phyloP scores from a whole-genome alignment of 2,113 vertebrate species.

The Narcine bancroftii region DNA sequence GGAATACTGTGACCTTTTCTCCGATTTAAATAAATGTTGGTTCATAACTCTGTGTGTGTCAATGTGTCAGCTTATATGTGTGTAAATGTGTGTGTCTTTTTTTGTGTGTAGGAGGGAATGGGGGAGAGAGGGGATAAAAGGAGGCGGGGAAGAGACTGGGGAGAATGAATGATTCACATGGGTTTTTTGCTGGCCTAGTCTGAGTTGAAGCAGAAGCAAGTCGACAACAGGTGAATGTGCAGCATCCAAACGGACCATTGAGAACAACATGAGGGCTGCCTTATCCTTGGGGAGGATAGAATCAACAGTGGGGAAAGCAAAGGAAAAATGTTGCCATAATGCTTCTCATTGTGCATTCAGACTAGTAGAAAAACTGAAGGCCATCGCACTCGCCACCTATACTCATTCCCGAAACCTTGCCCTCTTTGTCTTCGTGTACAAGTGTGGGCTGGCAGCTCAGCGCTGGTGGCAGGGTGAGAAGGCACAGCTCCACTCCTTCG shows the following conservation, averaged over 20 bases:
- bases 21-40: too few relatives aligned
- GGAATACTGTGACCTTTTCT: neutral
- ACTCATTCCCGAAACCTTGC: conserved; percentile 83
- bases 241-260: neutral
- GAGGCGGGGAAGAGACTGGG: too few relatives aligned
- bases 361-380: conserved; percentile 74
- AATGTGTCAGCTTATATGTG: too few relatives aligned
- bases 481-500: conserved; percentile 74
- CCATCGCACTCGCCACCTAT: conserved; percentile 79
- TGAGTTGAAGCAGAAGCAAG: neutral
- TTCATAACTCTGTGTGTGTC: too few relatives aligned
- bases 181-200: neutral
- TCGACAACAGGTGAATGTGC: neutral
- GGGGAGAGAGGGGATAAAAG: too few relatives aligned
- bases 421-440: conserved; percentile 85
- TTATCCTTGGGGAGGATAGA: neutral
- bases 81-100: too few relatives aligned
- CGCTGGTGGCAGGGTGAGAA: conserved; percentile 67
- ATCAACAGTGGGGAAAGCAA: neutral
- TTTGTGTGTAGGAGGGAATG: too few relatives aligned
- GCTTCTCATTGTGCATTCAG: conserved; percentile 51
- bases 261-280: neutral
- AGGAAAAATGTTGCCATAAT: neutral
- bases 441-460: conserved; percentile 73
- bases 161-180: neutral